Evolutionary conservation across 2,797 vertebrate species (phyloP).

Genomic region (Rachycentron canadum): DNA sequence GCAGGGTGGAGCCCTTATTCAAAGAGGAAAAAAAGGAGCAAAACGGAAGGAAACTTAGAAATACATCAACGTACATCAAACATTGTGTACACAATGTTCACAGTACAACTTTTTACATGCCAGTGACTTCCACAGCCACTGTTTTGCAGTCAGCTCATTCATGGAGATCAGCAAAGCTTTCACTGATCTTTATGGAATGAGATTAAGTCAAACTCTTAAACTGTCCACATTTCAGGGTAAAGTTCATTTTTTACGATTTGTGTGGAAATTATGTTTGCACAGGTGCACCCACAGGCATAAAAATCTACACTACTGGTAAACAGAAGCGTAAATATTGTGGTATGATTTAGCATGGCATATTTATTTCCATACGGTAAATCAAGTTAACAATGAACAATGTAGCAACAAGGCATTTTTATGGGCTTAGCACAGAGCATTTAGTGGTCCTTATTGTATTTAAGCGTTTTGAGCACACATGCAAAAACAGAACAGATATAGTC

Average conservation of each 20-base stretch:
- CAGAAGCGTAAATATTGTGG: neutral
- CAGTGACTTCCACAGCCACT: neutral
- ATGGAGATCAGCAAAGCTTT: slow-evolving; percentile 23
- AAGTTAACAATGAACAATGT: slow-evolving; percentile 11
- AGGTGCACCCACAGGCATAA: neutral
- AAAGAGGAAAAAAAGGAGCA: neutral
- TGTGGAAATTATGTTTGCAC: slow-evolving; percentile 10
- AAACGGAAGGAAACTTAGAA: neutral
- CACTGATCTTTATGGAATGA: slow-evolving; percentile 14
- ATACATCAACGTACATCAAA: slow-evolving; percentile 13
- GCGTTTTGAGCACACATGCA: neutral
- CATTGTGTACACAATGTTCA: neutral
- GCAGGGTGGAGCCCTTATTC: slow-evolving; percentile 4
- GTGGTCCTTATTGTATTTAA: slow-evolving; percentile 9
- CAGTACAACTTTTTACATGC: neutral
- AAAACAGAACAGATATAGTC: neutral
- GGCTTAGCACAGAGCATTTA: slow-evolving; percentile 6
- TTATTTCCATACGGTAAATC: slow-evolving; percentile 24
- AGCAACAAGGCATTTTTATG: slow-evolving; percentile 13
- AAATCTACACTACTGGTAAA: neutral
- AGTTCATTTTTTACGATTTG: slow-evolving; percentile 17
- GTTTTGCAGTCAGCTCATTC: slow-evolving; percentile 8
- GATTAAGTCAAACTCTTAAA: slow-evolving; percentile 4
- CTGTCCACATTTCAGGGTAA: slow-evolving; percentile 18
- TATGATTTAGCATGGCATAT: slow-evolving; percentile 1